Evolutionary conservation across 2,888 invertebrate genomes (phyloP), one percentile per base, ranked within the genome.

Genomic region (Gonocerus acuteangulatus): DNA sequence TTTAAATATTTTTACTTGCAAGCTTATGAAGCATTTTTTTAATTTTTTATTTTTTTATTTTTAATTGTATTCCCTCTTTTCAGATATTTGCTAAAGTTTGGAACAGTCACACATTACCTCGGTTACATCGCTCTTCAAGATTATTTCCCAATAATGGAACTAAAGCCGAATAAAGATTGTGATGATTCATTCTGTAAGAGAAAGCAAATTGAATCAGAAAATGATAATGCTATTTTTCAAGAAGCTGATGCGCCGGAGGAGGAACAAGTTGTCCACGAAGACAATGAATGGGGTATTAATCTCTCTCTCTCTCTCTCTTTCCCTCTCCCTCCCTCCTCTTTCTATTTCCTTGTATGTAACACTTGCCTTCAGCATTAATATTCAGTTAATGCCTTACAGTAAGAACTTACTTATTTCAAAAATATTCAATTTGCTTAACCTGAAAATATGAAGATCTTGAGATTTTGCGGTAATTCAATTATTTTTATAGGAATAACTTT

Each of bases 51-150:
- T n/a, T n/a, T n/a, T n/a, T n/a, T n/a, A n/a, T n/a, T n/a, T n/a
- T n/a, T n/a, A n/a, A n/a, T n/a, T n/a, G n/a, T n/a, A n/a, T n/a
- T n/a, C n/a, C n/a, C n/a, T n/a, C 68, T 56, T 77, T 79, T 22
- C 75, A 86, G 95, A 74, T 89, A 88, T 75, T 78, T 99, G 64
- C 77, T 99, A 11, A 81, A 83, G 32, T 99, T 99, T 74, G 99
- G 99, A 1, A 80, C 83, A 63, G 95, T 96, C 15, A 87, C 88
- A 0, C 83, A 89, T 72, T 99, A 99, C 73, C 76, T 99, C 65
- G 99, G 97, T 1, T 99, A 99, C 77, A 96, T 91, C 74, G 97
- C 99, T 0, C 76, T 99, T 69, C 85, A 85, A 64, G 99, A 99
- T 73, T 97, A 89, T 78, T 99, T 99, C 72, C 97, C 99, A 0